These are phyloP conservation scores for Oceanodroma leucorhoa DNA, from an alignment of 2,797 vertebrate species.

Conservation along the genomic window DNA sequence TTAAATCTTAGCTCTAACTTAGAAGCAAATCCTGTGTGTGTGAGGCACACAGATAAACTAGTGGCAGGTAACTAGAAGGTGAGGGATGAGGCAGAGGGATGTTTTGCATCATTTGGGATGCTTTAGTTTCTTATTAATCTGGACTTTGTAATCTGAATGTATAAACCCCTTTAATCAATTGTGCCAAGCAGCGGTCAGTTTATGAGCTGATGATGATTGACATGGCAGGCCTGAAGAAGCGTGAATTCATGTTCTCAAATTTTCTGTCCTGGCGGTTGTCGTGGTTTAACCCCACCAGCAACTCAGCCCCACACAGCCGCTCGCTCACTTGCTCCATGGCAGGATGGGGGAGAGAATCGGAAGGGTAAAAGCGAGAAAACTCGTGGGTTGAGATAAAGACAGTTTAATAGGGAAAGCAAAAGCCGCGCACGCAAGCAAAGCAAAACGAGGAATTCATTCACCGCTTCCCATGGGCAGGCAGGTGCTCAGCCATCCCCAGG, in stretches of 20 bases:
- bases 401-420: no score
- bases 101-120: neutral
- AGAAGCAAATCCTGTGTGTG: neutral
- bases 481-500: no score
- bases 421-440: no score
- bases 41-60: neutral
- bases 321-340: no score
- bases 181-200: neutral
- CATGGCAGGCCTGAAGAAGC: neutral
- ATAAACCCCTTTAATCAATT: neutral
- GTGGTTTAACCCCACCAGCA: no score
- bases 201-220: neutral
- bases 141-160: neutral
- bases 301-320: no score
- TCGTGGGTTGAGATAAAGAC: no score
- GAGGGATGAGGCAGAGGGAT: neutral
- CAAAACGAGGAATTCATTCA: no score
- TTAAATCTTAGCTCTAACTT: neutral
- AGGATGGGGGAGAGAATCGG: no score
- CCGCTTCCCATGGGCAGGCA: no score
- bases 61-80: neutral
- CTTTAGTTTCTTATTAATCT: neutral
- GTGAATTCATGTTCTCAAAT: neutral
- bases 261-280: neutral
- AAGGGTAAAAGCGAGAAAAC: no score